Percentiles rank a stretch among this genome's conserved stretches.
Evolutionary conservation across 2,113 vertebrate species (phyloP).

Genomic region (Caracal caracal): DNA sequence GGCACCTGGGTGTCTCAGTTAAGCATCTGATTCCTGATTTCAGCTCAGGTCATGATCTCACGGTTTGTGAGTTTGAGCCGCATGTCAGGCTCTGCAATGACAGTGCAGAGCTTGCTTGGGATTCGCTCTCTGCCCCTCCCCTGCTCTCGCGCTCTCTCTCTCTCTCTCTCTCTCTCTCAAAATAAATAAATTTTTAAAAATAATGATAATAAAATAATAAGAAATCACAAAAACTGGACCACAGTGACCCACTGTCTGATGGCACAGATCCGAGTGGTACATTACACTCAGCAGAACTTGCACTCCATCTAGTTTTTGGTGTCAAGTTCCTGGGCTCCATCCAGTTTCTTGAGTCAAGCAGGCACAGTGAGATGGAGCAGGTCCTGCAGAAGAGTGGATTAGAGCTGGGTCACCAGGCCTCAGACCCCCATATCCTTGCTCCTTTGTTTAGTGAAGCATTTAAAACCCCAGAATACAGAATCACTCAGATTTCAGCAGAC

Average conservation of each 20-base stretch:
- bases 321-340: background rate
- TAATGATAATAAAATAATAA: too few relatives aligned
- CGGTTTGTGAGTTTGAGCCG: too few relatives aligned
- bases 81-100: too few relatives aligned
- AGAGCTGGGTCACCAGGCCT: background rate
- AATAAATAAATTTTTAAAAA: too few relatives aligned
- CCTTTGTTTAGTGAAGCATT: background rate
- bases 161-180: too few relatives aligned
- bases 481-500: background rate
- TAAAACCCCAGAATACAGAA: background rate
- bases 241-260: background rate
- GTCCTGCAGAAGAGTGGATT: background rate
- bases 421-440: background rate
- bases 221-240: too few relatives aligned
- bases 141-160: too few relatives aligned
- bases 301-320: background rate
- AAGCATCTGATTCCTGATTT: too few relatives aligned
- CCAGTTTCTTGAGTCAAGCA: background rate
- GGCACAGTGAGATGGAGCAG: background rate
- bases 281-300: background rate
- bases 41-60: too few relatives aligned
- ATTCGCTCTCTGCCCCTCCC: too few relatives aligned
- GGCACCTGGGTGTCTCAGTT: too few relatives aligned
- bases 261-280: background rate
- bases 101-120: too few relatives aligned